Conservation (phyloP, 1,140 invertebrate genomes). For the Aethina tumida region DNA sequence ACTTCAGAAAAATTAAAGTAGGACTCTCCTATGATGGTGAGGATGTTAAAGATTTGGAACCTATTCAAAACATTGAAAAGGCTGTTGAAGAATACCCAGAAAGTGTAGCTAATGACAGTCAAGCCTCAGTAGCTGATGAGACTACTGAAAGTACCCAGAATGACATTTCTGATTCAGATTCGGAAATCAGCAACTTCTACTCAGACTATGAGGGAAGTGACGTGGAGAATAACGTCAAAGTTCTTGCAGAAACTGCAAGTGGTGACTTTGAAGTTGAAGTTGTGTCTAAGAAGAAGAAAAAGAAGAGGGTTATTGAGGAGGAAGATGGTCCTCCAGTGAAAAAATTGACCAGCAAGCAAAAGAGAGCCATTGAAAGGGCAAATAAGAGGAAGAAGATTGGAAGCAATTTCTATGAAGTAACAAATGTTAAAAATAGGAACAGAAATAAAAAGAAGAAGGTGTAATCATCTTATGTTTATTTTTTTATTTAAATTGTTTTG, state of each 20-base stretch:
- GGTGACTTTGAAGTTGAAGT: slow-evolving; percentile 22
- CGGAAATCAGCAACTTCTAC: slow-evolving; percentile 45
- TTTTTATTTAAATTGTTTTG: too few relatives aligned
- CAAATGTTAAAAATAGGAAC: slow-evolving; percentile 88
- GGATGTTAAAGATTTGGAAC: slow-evolving; percentile 50
- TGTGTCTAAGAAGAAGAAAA: slow-evolving; percentile 7
- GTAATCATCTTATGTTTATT: too few relatives aligned
- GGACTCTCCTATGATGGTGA: slow-evolving; percentile 59
- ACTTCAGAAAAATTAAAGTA: slow-evolving; percentile 73
- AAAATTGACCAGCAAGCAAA: slow-evolving; percentile 66
- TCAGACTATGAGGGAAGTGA: slow-evolving; percentile 34
- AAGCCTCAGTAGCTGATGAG: slow-evolving; percentile 24
- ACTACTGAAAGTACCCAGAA: slow-evolving; percentile 38
- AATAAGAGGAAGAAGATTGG: slow-evolving; percentile 79
- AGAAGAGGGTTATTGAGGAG: slow-evolving; percentile 6
- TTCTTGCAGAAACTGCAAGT: slow-evolving; percentile 16
- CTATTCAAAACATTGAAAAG: slow-evolving; percentile 40
- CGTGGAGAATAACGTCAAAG: slow-evolving; percentile 27
- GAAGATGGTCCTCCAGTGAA: slow-evolving; percentile 21
- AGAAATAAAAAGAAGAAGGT: slow-evolving; percentile 53
- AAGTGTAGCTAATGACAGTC: slow-evolving; percentile 14
- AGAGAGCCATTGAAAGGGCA: slow-evolving; percentile 61
- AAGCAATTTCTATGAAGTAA: slow-evolving; percentile 85
- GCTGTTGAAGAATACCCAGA: slow-evolving; percentile 40
- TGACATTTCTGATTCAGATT: slow-evolving; percentile 51